Percentiles rank a stretch among this genome's conserved stretches.
phyloP scores from a whole-genome alignment of 2,888 invertebrate species.

The Homarus gammarus region DNA sequence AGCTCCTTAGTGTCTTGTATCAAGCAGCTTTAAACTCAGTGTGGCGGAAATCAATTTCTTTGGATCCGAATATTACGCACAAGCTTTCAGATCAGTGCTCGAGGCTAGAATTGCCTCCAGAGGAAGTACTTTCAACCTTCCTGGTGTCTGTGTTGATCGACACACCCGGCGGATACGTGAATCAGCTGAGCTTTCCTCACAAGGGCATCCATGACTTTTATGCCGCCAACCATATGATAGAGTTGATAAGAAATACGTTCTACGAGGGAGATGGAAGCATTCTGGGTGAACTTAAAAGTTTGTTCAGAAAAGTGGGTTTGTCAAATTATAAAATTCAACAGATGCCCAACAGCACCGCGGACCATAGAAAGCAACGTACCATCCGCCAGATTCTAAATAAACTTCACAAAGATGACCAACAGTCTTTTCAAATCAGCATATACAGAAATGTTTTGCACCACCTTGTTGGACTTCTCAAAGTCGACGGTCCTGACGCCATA shows the following conservation, averaged over 20 bases:
- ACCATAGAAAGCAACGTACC: neutral
- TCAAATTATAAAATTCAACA: slow-evolving; percentile 1
- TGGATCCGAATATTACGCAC: neutral
- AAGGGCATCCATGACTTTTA: slow-evolving; percentile 60
- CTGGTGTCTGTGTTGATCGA: neutral
- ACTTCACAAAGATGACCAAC: neutral
- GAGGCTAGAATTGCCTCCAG: slow-evolving; percentile 23
- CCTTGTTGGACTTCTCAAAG: slow-evolving; percentile 9
- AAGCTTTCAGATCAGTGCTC: slow-evolving; percentile 23
- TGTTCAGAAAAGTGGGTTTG: neutral
- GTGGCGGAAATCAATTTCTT: neutral
- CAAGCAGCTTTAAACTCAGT: slow-evolving; percentile 31
- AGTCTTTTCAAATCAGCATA: neutral
- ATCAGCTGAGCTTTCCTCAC: slow-evolving; percentile 34
- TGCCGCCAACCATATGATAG: slow-evolving; percentile 22
- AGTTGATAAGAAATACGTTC: neutral
- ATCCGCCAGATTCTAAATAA: slow-evolving; percentile 17
- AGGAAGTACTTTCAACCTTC: slow-evolving; percentile 41
- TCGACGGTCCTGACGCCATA: neutral
- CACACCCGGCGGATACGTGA: neutral
- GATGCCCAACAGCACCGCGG: neutral
- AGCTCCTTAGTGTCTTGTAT: slow-evolving; percentile 6
- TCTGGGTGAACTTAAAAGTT: neutral
- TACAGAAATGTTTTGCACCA: slow-evolving; percentile 22
- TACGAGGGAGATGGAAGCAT: neutral